A percentile compares a stretch with the other conserved stretches of the same genome.
Conservation (phyloP, 92 coral and sea anemone genomes). For the Epizoanthus stellaris region DNA sequence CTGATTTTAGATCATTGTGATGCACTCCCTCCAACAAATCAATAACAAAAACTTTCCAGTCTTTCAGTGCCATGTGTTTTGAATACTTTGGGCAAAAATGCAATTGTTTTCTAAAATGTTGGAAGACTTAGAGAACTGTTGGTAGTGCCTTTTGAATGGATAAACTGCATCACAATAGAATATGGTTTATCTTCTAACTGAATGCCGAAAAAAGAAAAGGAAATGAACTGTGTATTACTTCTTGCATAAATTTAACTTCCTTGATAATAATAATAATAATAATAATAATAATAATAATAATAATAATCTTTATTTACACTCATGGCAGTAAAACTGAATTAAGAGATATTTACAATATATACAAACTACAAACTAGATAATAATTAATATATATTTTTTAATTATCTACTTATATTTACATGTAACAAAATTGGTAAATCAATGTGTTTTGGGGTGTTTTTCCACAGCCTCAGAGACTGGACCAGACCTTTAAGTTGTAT, state of each 20-base stretch:
- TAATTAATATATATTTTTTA: no score
- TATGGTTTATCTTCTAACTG: not conserved
- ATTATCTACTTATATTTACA: no score
- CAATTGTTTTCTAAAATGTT: not conserved
- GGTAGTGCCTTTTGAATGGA: not conserved
- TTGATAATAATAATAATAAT: no score
- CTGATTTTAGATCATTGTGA: conserved; percentile 13
- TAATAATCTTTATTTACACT: no score
- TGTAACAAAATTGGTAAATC: no score
- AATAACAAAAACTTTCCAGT: not conserved
- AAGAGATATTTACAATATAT: no score
- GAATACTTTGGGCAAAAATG: not conserved
- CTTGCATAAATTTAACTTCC: conserved; percentile 2
- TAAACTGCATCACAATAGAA: not conserved
- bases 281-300: no score
- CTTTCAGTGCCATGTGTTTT: not conserved
- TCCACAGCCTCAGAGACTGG: no score
- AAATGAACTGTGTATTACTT: conserved; percentile 6
- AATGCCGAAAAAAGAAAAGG: conserved; percentile 3
- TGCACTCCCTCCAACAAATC: conserved; percentile 4
- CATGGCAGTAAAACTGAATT: no score
- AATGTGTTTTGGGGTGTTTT: no score
- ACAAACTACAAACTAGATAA: no score
- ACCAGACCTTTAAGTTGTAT: no score
- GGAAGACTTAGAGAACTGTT: not conserved